A percentile compares a stretch with the other conserved stretches of the same genome.
Evolutionary conservation across 2,888 invertebrate genomes (phyloP).

Genomic region (Tachystola acroxantha): DNA sequence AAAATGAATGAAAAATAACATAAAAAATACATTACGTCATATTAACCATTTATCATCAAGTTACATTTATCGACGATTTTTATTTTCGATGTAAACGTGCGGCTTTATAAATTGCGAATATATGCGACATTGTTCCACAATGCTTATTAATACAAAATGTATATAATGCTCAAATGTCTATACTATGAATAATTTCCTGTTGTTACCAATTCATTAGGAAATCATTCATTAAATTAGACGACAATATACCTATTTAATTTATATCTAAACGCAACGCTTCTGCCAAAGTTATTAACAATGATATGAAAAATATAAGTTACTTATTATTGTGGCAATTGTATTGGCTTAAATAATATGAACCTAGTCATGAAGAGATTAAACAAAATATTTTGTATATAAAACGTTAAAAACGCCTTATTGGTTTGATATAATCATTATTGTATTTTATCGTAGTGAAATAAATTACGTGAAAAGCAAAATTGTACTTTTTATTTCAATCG

Average conservation of each 20-base stretch:
- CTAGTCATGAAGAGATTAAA: conserved; percentile 68
- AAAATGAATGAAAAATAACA: conserved; percentile 33
- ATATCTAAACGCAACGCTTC: conserved; percentile 17
- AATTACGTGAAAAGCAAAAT: conserved; percentile 24
- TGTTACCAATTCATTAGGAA: conserved; percentile 12
- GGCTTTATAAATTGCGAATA: conserved; percentile 48
- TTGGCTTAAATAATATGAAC: conserved; percentile 48
- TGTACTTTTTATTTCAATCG: not conserved
- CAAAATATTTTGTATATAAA: conserved; percentile 71
- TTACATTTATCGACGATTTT: conserved; percentile 20
- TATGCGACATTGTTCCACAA: conserved; percentile 34
- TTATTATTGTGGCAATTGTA: conserved; percentile 24
- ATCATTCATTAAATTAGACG: conserved; percentile 26
- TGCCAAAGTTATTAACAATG: conserved; percentile 26
- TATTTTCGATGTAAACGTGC: conserved; percentile 43
- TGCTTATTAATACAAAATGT: conserved; percentile 47
- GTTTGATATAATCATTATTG: conserved; percentile 51
- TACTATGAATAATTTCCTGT: conserved; percentile 10
- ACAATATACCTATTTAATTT: not conserved
- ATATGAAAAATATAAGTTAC: conserved; percentile 12
- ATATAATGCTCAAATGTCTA: conserved; percentile 43
- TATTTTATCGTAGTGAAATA: conserved; percentile 61
- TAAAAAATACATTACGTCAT: conserved; percentile 24
- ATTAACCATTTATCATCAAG: conserved; percentile 14
- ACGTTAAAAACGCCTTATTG: conserved; percentile 42